Evolutionary conservation across 2,888 invertebrate genomes (phyloP).

Genomic region (Halictus ligatus): DNA sequence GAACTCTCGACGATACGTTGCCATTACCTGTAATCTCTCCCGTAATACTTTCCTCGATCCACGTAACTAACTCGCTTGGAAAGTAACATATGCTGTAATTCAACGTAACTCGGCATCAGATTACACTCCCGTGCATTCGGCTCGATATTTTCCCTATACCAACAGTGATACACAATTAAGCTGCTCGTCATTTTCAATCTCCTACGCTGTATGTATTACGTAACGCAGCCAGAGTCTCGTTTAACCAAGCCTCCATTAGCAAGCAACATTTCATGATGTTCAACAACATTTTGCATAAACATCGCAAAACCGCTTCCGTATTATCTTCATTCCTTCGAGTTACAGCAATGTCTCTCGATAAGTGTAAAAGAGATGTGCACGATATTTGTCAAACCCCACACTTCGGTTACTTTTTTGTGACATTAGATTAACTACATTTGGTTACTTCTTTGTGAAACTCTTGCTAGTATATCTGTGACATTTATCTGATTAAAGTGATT

Average conservation of each 20-base stretch:
- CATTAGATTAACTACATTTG: too few species aligned
- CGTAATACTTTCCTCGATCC: slow-evolving; percentile 41
- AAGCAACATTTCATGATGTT: neutral
- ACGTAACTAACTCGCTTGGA: slow-evolving; percentile 57
- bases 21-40: slow-evolving; percentile 1
- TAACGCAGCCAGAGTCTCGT: neutral
- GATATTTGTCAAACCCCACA: neutral
- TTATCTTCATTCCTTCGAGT: neutral
- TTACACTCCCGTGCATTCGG: neutral
- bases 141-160: neutral
- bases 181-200: slow-evolving; percentile 6
- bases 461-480: too few species aligned
- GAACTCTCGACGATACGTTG: slow-evolving; percentile 8
- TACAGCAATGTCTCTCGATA: neutral
- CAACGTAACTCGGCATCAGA: slow-evolving; percentile 45
- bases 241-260: neutral
- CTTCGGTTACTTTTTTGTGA: too few species aligned
- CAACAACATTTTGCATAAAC: neutral
- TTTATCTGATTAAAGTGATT: too few species aligned
- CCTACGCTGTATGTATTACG: neutral
- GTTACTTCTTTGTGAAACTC: too few species aligned
- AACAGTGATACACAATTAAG: neutral
- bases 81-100: slow-evolving; percentile 53
- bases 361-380: neutral
- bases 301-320: neutral